Evolutionary conservation across 2,113 vertebrate species (phyloP).

Genomic region (Nothoprocta perdicaria): DNA sequence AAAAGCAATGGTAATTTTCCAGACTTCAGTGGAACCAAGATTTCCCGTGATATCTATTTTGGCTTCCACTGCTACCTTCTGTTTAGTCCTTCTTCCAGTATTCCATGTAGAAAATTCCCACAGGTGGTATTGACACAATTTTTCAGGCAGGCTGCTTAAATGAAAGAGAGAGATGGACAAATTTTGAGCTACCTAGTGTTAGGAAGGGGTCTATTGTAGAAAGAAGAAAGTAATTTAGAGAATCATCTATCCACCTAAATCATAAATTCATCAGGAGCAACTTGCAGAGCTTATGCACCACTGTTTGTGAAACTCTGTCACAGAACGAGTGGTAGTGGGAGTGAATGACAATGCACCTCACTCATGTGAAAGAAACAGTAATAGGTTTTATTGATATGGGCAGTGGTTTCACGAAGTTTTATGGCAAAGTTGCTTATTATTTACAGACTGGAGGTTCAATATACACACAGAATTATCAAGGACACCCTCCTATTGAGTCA

Average conservation of each 20-base stretch:
- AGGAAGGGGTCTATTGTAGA: background rate
- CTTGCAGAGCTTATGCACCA: background rate
- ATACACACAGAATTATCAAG: too few relatives aligned
- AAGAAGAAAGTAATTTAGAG: background rate
- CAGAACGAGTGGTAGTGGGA: too few relatives aligned
- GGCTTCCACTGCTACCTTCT: background rate
- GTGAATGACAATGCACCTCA: too few relatives aligned
- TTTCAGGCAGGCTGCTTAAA: background rate
- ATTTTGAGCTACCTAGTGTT: background rate
- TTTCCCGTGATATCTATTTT: background rate
- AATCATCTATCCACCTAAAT: background rate
- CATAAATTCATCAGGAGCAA: background rate
- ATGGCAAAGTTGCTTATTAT: too few relatives aligned
- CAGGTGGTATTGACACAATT: background rate
- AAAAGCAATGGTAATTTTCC: background rate
- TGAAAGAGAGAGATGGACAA: background rate
- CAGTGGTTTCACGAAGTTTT: too few relatives aligned
- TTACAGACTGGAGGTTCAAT: too few relatives aligned
- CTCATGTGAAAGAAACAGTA: too few relatives aligned
- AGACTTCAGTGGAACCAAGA: background rate
- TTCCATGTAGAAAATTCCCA: background rate
- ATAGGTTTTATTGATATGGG: too few relatives aligned
- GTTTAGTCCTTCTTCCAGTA: background rate
- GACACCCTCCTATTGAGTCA: too few relatives aligned
- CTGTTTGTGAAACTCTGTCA: background rate